These are phyloP conservation scores for Scaptomyza tumidula DNA, from an alignment of 2,888 invertebrate species.

Conservation along the genomic window DNA sequence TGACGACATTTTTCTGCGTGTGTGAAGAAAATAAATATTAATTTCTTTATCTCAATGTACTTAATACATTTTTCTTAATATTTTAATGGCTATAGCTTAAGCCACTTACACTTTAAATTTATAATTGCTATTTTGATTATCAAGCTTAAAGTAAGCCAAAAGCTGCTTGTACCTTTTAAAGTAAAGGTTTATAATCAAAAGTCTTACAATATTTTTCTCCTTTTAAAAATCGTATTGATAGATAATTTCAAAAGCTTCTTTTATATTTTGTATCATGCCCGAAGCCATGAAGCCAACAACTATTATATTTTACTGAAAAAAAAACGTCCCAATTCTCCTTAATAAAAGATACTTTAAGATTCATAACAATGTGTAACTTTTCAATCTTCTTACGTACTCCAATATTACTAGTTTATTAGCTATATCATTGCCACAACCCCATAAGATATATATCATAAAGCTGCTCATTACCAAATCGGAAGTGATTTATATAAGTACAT, in stretches of 20 bases:
- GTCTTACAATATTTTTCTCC: too few relatives aligned
- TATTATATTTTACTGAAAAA: too few relatives aligned
- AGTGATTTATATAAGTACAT: constrained; percentile 44
- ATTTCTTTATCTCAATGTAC: neutral
- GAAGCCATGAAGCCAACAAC: too few relatives aligned
- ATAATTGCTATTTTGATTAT: too few relatives aligned
- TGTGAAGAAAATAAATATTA: neutral
- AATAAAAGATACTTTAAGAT: neutral
- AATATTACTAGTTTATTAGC: neutral
- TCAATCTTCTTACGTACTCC: neutral
- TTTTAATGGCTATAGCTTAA: neutral
- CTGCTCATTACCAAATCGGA: constrained; percentile 56
- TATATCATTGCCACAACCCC: neutral
- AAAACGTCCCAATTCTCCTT: neutral
- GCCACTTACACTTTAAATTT: neutral
- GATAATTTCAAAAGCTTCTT: too few relatives aligned
- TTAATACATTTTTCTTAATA: neutral
- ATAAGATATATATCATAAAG: constrained; percentile 27
- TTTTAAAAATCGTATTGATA: too few relatives aligned
- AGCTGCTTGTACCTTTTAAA: too few relatives aligned
- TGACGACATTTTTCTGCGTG: neutral
- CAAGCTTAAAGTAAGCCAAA: too few relatives aligned
- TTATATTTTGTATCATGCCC: too few relatives aligned
- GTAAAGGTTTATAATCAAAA: too few relatives aligned
- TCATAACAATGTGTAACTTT: neutral